These are phyloP conservation scores for silkworm (Bombyx mori) DNA, from an alignment of 1,140 invertebrate genomes.

Conservation along the genomic window DNA sequence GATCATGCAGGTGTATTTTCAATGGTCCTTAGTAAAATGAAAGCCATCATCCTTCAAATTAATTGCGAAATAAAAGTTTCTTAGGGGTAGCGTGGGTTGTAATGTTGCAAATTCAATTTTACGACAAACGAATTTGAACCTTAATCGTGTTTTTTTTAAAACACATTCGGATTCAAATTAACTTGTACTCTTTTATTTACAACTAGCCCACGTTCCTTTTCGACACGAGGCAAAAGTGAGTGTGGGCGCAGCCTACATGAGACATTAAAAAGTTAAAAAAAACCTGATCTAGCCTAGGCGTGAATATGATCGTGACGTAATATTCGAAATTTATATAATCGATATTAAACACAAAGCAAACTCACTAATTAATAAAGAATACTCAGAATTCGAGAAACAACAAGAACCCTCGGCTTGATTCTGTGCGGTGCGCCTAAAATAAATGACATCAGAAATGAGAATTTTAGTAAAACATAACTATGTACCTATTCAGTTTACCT, in stretches of 20 bases:
- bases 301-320: conserved; percentile 33
- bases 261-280: conserved; percentile 23
- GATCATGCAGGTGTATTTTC: too few relatives aligned
- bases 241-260: conserved; percentile 49
- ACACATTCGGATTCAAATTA: conserved; percentile 8
- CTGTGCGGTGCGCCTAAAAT: too few relatives aligned
- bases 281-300: conserved; percentile 34
- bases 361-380: too few relatives aligned
- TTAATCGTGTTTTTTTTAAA: conserved; percentile 13
- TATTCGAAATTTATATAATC: conserved; percentile 11
- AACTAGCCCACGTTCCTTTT: conserved; percentile 47
- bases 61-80: conserved; percentile 41
- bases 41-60: conserved; percentile 34
- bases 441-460: too few relatives aligned
- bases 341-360: too few relatives aligned
- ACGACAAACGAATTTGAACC: conserved; percentile 11
- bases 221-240: conserved; percentile 22
- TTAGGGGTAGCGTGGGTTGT: conserved; percentile 35
- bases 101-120: conserved; percentile 18
- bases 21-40: conserved; percentile 14
- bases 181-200: conserved; percentile 28
- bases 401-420: too few relatives aligned
- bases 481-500: too few relatives aligned
- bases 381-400: too few relatives aligned
- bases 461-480: too few relatives aligned